These are phyloP conservation scores for Psittacula cyanocephala DNA, from an alignment of 2,113 vertebrate species.

Conservation along the genomic window DNA sequence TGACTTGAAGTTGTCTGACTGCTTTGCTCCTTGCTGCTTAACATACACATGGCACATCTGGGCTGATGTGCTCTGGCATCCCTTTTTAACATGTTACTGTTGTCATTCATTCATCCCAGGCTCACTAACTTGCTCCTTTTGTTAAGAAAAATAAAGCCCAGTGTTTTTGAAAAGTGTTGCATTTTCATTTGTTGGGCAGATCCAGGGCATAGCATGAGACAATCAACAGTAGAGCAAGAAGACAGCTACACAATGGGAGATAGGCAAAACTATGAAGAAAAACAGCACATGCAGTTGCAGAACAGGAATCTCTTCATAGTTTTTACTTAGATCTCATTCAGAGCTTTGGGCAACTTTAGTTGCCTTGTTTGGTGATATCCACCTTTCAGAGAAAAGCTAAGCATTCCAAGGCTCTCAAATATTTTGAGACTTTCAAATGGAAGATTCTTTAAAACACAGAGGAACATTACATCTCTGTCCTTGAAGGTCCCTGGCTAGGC, in stretches of 20 bases:
- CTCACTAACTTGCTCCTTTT: neutral
- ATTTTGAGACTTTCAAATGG: neutral
- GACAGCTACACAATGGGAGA: neutral
- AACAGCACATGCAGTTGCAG: neutral
- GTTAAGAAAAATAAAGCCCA: neutral
- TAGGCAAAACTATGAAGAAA: neutral
- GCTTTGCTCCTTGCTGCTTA: constrained; percentile 39
- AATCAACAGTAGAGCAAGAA: neutral
- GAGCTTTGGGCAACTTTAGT: neutral
- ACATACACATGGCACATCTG: neutral
- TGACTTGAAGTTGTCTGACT: constrained; percentile 48
- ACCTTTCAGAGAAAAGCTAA: neutral
- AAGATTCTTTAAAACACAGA: neutral
- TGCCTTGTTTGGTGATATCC: neutral
- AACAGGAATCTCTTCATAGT: neutral
- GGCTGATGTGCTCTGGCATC: neutral
- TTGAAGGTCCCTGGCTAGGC: neutral
- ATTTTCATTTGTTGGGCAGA: neutral
- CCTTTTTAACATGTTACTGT: neutral
- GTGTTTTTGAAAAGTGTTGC: neutral
- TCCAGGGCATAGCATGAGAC: fast-evolving
- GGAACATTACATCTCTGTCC: neutral
- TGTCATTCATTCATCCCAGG: neutral
- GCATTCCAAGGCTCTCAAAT: neutral
- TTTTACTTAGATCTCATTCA: neutral